phyloP scores from a whole-genome alignment of 2,888 invertebrate species.

The Drosophila macrospina region DNA sequence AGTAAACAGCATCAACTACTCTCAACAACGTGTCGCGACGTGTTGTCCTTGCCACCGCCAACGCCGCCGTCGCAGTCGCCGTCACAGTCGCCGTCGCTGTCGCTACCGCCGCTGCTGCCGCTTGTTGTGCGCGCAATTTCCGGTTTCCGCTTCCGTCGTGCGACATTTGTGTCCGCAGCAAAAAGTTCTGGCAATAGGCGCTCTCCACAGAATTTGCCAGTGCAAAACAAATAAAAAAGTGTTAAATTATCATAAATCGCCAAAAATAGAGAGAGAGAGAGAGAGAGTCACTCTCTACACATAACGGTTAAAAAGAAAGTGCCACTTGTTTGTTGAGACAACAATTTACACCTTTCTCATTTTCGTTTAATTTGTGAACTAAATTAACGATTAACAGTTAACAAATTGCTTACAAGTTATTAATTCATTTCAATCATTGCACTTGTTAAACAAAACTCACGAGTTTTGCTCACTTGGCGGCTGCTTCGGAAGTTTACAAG shows the following conservation, averaged over 20 bases:
- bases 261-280: not conserved
- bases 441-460: slow-evolving; percentile 9
- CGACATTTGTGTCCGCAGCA: slow-evolving; percentile 46
- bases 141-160: slow-evolving; percentile 71
- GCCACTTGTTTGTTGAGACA: not conserved
- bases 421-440: slow-evolving; percentile 1
- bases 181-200: slow-evolving; percentile 26
- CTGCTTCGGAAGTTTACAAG: too few relatives aligned
- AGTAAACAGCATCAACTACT: slow-evolving; percentile 55
- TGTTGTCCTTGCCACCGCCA: slow-evolving; percentile 9
- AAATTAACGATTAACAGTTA: not conserved
- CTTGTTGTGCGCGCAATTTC: slow-evolving; percentile 80
- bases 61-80: slow-evolving; percentile 9
- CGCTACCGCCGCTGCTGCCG: slow-evolving; percentile 29
- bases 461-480: slow-evolving; percentile 25
- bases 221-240: slow-evolving; percentile 28
- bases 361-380: not conserved
- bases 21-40: slow-evolving; percentile 24
- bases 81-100: slow-evolving; percentile 24
- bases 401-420: not conserved
- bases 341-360: slow-evolving; percentile 7
- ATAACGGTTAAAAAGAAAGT: not conserved
- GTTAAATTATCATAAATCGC: slow-evolving; percentile 33
- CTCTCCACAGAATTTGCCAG: slow-evolving; percentile 38
- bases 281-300: not conserved